phyloP scores from a whole-genome alignment of 2,888 invertebrate species.

The Agriopis marginaria region DNA sequence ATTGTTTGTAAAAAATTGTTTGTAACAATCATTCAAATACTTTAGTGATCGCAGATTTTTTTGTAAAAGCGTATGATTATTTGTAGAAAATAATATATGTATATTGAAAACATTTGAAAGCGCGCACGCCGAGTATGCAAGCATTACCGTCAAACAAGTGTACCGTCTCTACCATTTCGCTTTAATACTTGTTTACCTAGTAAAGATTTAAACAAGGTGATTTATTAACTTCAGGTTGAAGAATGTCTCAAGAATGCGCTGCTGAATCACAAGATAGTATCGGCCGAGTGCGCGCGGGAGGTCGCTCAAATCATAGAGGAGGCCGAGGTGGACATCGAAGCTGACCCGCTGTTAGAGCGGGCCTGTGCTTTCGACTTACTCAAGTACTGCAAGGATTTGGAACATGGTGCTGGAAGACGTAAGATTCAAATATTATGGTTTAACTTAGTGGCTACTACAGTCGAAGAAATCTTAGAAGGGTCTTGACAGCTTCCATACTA shows the following conservation, averaged over 20 bases:
- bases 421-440: constrained; percentile 67
- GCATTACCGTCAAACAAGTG: too few species aligned
- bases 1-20: too few species aligned
- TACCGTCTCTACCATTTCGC: too few species aligned
- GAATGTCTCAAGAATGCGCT: constrained; percentile 97
- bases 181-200: neutral
- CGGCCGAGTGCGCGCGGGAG: constrained; percentile 92
- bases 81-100: too few species aligned
- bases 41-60: too few species aligned
- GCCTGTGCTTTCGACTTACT: constrained; percentile 95
- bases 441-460: too few species aligned
- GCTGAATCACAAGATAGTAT: constrained; percentile 90
- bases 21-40: too few species aligned
- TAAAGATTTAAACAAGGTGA: neutral
- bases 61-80: too few species aligned
- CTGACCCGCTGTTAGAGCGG: constrained; percentile 95
- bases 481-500: too few species aligned
- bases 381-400: constrained; percentile 92
- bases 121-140: too few species aligned
- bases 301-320: constrained; percentile 96
- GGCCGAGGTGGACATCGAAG: constrained; percentile 96
- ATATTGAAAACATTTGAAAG: too few species aligned
- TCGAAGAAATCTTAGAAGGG: too few species aligned
- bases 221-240: constrained; percentile 86
- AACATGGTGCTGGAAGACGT: constrained; percentile 97